Evolutionary conservation across 2,113 vertebrate species (phyloP).

Genomic region (Hemiscyllium ocellatum): DNA sequence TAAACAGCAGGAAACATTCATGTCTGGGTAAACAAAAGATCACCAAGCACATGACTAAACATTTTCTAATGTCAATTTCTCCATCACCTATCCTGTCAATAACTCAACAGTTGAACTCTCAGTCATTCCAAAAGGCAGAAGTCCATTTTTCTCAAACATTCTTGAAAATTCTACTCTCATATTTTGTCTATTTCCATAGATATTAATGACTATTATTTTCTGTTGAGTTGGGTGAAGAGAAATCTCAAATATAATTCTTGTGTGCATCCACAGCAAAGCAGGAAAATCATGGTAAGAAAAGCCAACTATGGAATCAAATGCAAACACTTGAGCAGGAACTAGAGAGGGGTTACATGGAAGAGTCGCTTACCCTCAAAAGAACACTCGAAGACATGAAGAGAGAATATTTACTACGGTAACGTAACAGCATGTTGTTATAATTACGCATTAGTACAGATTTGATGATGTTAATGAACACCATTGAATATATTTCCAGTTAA

Average conservation of each 20-base stretch:
- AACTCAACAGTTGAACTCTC: background rate
- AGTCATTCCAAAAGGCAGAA: background rate
- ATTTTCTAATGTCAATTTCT: background rate
- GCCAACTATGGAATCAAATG: conserved; percentile 36
- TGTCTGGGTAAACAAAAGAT: background rate
- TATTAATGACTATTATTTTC: background rate
- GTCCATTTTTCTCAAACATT: background rate
- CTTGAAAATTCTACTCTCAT: background rate
- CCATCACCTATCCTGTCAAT: background rate
- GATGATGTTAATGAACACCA: background rate
- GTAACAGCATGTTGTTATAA: background rate
- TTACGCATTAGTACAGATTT: background rate
- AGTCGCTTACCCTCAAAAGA: conserved; percentile 39
- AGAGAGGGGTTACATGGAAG: conserved; percentile 40
- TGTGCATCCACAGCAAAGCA: background rate
- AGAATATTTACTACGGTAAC: conserved; percentile 41
- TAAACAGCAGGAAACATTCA: background rate
- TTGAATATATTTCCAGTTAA: background rate
- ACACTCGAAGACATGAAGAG: conserved; percentile 41
- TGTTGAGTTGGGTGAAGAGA: background rate
- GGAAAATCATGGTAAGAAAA: background rate
- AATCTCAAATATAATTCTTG: background rate
- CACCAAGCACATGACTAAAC: background rate
- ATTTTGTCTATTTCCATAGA: background rate
- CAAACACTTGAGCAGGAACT: conserved; percentile 41